Evolutionary conservation across 1,140 invertebrate genomes (phyloP).

Genomic region (Formica selysi): DNA sequence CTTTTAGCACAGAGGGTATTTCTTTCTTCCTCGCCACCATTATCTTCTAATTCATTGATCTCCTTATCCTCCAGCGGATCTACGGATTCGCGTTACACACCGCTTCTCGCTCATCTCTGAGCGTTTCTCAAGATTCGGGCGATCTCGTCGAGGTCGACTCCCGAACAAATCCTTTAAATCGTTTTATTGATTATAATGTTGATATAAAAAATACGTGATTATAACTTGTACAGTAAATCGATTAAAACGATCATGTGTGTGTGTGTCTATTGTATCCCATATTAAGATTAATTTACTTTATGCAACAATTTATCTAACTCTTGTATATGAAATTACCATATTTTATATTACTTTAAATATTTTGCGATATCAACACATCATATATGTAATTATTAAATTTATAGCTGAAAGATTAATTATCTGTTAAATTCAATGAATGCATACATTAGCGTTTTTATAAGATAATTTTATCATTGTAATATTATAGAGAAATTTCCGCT

Average conservation of each 20-base stretch:
- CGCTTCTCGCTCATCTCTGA: no score
- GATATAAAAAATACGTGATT: neutral
- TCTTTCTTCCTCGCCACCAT: no score
- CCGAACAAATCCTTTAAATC: no score
- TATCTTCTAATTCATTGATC: no score
- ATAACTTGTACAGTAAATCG: neutral
- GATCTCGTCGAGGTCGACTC: no score
- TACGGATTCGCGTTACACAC: no score
- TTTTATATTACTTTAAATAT: neutral
- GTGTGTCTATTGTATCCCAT: neutral
- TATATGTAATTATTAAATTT: neutral
- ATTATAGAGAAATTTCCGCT: neutral
- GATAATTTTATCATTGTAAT: neutral
- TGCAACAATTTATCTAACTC: neutral
- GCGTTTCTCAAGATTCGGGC: no score
- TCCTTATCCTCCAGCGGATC: no score
- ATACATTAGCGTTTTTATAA: neutral
- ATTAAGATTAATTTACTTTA: neutral
- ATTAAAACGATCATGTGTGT: neutral
- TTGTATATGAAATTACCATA: neutral
- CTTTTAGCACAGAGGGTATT: no score
- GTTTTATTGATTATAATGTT: constrained; percentile 10
- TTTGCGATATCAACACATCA: neutral
- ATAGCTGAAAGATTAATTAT: neutral
- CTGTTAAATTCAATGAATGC: neutral